Evolutionary conservation across 2,888 invertebrate genomes (phyloP).

Genomic region (Oscheius sp.): DNA sequence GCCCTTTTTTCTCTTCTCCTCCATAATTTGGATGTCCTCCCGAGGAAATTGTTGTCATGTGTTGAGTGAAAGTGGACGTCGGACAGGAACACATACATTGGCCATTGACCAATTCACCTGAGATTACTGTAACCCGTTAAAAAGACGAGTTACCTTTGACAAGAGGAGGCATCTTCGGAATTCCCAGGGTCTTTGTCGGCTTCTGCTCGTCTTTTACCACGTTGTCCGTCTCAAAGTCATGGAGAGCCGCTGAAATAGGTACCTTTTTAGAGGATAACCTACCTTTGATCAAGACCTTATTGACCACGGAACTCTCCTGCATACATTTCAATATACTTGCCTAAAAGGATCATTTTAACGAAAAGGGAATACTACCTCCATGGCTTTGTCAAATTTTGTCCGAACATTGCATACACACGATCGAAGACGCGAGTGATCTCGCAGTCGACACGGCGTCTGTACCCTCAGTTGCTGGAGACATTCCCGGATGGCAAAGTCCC

Average conservation of each 20-base stretch:
- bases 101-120: constrained; percentile 65
- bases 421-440: constrained; percentile 57
- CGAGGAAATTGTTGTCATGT: constrained; percentile 14
- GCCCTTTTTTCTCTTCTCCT: constrained; percentile 41
- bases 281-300: constrained; percentile 27
- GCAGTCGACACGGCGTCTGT: constrained; percentile 60
- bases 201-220: constrained; percentile 10
- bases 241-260: constrained; percentile 15
- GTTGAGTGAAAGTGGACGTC: constrained; percentile 22
- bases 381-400: constrained; percentile 50
- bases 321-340: constrained; percentile 59
- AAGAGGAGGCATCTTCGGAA: background rate
- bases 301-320: constrained; percentile 22
- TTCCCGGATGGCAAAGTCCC: constrained; percentile 60
- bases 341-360: constrained; percentile 40
- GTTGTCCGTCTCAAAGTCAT: constrained; percentile 31
- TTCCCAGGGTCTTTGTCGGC: constrained; percentile 6
- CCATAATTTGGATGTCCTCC: constrained; percentile 1
- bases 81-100: constrained; percentile 69
- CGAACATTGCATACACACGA: constrained; percentile 65
- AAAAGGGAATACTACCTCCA: constrained; percentile 20
- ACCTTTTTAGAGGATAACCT: background rate
- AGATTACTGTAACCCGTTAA: background rate
- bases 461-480: constrained; percentile 66
- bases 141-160: constrained; percentile 1